Conservation (phyloP, 1,140 invertebrate species). For the Odontomachus brunneus region DNA sequence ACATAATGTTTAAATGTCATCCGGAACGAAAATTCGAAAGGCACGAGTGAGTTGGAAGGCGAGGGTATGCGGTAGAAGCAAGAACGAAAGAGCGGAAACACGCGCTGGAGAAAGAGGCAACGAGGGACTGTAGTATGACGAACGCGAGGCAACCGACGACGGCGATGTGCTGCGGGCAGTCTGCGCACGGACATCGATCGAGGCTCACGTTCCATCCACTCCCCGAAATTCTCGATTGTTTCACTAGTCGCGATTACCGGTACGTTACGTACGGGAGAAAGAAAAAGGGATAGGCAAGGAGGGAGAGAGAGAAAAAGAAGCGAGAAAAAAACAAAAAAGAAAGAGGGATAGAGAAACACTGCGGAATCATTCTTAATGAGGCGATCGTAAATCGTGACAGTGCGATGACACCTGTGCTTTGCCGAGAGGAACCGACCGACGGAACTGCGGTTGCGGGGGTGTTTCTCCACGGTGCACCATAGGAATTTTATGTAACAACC, state of each 20-base stretch:
- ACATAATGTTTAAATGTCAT: not conserved
- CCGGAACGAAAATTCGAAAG: constrained; percentile 1
- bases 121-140: constrained; percentile 66
- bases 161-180: constrained; percentile 73
- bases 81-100: constrained; percentile 54
- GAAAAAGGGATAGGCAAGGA: not conserved
- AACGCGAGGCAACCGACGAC: constrained; percentile 71
- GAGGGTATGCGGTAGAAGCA: constrained; percentile 49
- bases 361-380: constrained; percentile 20
- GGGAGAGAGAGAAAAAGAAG: not conserved
- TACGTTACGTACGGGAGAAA: constrained; percentile 16
- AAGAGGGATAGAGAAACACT: not conserved
- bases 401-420: constrained; percentile 71
- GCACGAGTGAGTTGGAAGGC: constrained; percentile 61
- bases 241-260: constrained; percentile 64
- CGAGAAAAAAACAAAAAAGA: not conserved
- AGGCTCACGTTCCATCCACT: constrained; percentile 73
- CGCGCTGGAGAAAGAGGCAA: constrained; percentile 57
- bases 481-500: constrained; percentile 19
- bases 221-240: constrained; percentile 74
- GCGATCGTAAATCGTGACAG: constrained; percentile 54
- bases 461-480: constrained; percentile 42
- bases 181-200: constrained; percentile 84
- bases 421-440: constrained; percentile 43
- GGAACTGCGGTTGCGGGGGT: constrained; percentile 22